Evolutionary conservation across 37 sponge, comb jelly and placozoan genomes (phyloP), one percentile per base, ranked within the genome.

Genomic region (Diacarnus erythraeanus): DNA sequence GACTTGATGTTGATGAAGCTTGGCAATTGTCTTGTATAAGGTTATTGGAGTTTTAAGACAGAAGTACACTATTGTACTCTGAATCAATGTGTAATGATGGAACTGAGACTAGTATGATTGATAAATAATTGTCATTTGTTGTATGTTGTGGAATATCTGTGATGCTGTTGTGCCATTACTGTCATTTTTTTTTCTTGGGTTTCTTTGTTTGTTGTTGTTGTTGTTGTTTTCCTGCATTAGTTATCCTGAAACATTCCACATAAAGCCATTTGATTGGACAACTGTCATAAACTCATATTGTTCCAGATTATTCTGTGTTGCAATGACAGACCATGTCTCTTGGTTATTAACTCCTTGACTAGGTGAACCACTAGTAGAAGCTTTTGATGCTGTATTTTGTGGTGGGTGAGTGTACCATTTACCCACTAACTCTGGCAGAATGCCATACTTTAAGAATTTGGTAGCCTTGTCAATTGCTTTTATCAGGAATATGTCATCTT

Each of bases 251-350:
- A 77, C 85, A 84, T 1, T 8, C 38, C 37, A 76, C 59, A 30
- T 84, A 77, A 57, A 65, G 76, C 85, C 85, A 84, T 77, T 77
- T 22, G n/a, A 84, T 84, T 27, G 42, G 40, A 57, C 77, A 84
- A 56, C 0, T 6, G 27, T 31, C 23, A 57, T 65, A 43, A 27
- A 77, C 85, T 31, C 85, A 84, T 78, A 78, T 84, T 65, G 33
- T 43, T 27, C 78, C 63, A 36, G 39, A 33, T 56, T 64, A 69
- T n/a, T 51, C 77, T 38, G 17, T 63, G 12, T 38, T 30, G 77
- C 85, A 84, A 57, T 77, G 63, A 76, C 85, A n/a, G n/a, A 84
- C 76, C 83, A 82, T 27, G 54, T 25, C 34, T 29, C 60, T 75
- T 75, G 58, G 12, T n/a, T 73, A 27, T 1, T 73, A 31, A 34